These are phyloP conservation scores for Dolichomitus sp. DNA, from an alignment of 2,888 invertebrate genomes.

Conservation along the genomic window DNA sequence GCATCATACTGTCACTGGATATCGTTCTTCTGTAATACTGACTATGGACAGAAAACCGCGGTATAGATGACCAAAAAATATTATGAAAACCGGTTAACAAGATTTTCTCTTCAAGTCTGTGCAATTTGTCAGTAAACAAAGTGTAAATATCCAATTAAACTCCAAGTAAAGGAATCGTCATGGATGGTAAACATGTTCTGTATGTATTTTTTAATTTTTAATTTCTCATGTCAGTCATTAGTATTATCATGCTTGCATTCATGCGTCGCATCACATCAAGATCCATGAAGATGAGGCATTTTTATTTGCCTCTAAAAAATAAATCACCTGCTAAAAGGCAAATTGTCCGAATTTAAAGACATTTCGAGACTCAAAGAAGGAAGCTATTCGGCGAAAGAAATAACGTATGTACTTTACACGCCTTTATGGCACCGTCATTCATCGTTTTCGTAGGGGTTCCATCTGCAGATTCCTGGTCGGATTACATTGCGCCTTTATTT, in stretches of 20 bases:
- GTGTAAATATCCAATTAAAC: no score
- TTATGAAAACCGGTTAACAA: no score
- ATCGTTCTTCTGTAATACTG: neutral
- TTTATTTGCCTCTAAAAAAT: constrained; percentile 14
- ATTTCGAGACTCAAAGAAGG: constrained; percentile 3
- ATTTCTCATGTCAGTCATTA: neutral
- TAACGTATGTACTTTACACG: neutral
- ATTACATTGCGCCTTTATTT: constrained; percentile 13
- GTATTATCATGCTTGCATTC: neutral
- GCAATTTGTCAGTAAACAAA: no score
- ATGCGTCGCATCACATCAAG: neutral
- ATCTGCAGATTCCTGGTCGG: neutral
- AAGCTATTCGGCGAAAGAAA: neutral
- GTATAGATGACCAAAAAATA: no score
- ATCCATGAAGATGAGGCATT: neutral
- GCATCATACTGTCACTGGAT: constrained; percentile 1
- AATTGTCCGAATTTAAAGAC: constrained; percentile 4
- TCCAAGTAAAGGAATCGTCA: neutral
- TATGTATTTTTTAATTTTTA: neutral
- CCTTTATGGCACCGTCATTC: constrained; percentile 32
- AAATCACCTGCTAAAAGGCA: constrained; percentile 19
- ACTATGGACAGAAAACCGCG: no score
- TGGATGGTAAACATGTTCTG: neutral
- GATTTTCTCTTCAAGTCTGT: no score
- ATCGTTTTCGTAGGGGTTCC: constrained; percentile 8